phyloP scores from a whole-genome alignment of 2,797 vertebrate species.

The Phoebastria nigripes region DNA sequence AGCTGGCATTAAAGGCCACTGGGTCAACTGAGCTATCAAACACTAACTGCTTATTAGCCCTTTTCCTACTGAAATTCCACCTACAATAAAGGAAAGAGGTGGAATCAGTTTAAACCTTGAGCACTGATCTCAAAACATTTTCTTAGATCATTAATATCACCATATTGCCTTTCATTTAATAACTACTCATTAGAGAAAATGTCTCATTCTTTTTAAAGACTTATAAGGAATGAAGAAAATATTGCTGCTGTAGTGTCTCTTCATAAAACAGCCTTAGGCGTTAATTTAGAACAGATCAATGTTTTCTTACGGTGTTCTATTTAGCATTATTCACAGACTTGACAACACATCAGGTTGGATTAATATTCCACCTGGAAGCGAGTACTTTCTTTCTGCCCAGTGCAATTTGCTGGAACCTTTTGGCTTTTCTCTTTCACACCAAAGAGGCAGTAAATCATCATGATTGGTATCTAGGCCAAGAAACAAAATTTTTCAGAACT shows the following conservation, averaged over 20 bases:
- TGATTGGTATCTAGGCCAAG: conserved; percentile 48
- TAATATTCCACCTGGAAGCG: conserved; percentile 50
- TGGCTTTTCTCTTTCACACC: conserved; percentile 15
- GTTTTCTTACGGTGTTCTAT: conserved; percentile 29
- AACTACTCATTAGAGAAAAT: conserved; percentile 19
- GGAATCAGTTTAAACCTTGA: not conserved
- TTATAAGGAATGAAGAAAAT: conserved; percentile 38
- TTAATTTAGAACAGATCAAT: conserved; percentile 58
- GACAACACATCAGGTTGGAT: conserved; percentile 44
- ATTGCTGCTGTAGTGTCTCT: not conserved
- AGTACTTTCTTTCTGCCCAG: conserved; percentile 22
- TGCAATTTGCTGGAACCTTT: conserved; percentile 60
- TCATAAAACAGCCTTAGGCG: conserved; percentile 35
- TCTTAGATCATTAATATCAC: conserved; percentile 12
- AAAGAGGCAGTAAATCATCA: conserved; percentile 48
- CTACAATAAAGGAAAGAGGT: not conserved
- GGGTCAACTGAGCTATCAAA: not conserved
- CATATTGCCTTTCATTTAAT: conserved; percentile 2
- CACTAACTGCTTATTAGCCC: not conserved
- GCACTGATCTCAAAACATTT: not conserved
- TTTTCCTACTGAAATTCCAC: not conserved
- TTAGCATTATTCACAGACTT: conserved; percentile 29
- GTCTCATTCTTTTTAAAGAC: conserved; percentile 31
- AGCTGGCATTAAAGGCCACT: not conserved
- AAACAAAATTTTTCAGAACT: conserved; percentile 51